A percentile compares a stretch with the other conserved stretches of the same genome.
These are phyloP conservation scores for Chascanopsetta lugubris DNA, from an alignment of 2,113 vertebrate genomes.

Conservation along the genomic window DNA sequence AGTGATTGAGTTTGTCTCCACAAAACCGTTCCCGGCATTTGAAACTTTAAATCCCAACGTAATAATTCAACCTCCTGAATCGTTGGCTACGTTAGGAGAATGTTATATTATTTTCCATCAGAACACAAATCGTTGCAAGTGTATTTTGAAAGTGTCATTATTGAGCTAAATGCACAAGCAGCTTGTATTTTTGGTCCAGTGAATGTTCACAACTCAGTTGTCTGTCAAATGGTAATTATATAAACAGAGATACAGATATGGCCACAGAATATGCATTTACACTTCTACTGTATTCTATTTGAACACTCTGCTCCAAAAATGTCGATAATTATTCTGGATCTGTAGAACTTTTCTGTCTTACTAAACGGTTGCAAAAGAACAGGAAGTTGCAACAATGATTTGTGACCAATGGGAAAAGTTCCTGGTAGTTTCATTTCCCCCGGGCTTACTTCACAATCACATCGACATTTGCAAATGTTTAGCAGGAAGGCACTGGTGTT, in stretches of 20 bases:
- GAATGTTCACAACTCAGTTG: too few relatives aligned
- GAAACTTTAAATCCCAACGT: too few relatives aligned
- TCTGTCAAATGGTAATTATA: background rate
- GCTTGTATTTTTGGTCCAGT: too few relatives aligned
- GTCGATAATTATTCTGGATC: background rate
- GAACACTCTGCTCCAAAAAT: background rate
- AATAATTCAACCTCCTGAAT: too few relatives aligned
- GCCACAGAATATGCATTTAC: too few relatives aligned
- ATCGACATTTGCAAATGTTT: background rate
- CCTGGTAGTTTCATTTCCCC: conserved; percentile 68
- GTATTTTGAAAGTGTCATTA: too few relatives aligned
- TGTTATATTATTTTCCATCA: too few relatives aligned
- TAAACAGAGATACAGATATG: too few relatives aligned
- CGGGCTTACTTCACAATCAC: conserved; percentile 11
- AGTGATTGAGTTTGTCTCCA: too few relatives aligned
- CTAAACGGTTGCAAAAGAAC: conserved; percentile 34
- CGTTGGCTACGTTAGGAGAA: too few relatives aligned
- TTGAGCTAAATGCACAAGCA: background rate
- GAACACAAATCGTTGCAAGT: too few relatives aligned
- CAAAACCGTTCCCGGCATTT: too few relatives aligned
- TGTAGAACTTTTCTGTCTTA: conserved; percentile 9
- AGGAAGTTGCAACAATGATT: conserved; percentile 60
- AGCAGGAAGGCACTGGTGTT: background rate
- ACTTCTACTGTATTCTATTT: background rate
- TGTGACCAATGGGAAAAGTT: conserved; percentile 13